Base-by-base conservation (phyloP, 2,797 vertebrate genomes). In the Avahi laniger region DNA sequence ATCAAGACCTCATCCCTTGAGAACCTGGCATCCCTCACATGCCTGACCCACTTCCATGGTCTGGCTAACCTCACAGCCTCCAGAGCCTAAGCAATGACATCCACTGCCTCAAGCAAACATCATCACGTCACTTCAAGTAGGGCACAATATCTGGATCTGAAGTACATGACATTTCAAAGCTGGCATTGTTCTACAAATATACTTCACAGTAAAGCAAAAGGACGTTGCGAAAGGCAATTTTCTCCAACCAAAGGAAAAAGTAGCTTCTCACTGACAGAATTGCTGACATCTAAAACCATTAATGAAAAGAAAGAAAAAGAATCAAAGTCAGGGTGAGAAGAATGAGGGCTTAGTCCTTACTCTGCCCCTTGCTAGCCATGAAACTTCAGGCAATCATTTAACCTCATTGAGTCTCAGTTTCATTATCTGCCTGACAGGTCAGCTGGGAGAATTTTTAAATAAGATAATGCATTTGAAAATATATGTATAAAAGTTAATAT, bases 121-220 rank as follows among this genome's bases (percentile, higher is more conserved):
- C 26, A 48, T 6, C 15, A 75, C 2, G 3, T 75, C 79, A 69
- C 48, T 84, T 91, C 30, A 59, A 87, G 79, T 75, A 85, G 33
- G 52, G 33, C 38, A 87, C 41, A 67, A 59, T 81, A 95, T 93
- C 94, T 95, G 70, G 70, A 87, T 84, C 75, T 94, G 75, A 91
- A 78, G 50, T 63, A 61, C 38, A 86, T 65, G 86, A 52, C 89
- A 96, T 94, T 96, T 95, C 81, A 91, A 95, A 94, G 52, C 54
- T 69, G 52, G 46, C 81, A 94, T 83, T 91, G 54, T 96, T 92
- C 89, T 89, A 82, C 79, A 96, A 87, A 94, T 93, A 97, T 18
- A 91, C 43, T 89, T 89, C 73, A 93, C 46, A 89, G 86, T 82
- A 96, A 96, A 93, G 75, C 85, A 93, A 94, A 98, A 97, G 67